A percentile compares a stretch with the other conserved stretches of the same genome.
Evolutionary conservation across 1,140 invertebrate genomes (phyloP).

Genomic region (Penaeus japonicus): DNA sequence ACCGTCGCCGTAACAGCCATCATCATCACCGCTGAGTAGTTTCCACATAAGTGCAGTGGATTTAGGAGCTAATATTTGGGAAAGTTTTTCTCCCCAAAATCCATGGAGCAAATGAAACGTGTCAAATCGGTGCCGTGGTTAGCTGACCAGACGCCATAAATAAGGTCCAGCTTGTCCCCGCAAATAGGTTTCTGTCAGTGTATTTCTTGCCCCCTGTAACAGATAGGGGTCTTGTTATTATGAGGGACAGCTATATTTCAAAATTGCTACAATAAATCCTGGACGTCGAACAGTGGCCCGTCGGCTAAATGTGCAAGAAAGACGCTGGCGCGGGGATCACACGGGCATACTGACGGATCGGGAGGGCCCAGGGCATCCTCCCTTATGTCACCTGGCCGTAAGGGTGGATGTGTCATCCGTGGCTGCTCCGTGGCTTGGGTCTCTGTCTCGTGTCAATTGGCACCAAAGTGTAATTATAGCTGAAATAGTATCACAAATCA

Average conservation of each 20-base stretch:
- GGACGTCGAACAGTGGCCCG: constrained; percentile 53
- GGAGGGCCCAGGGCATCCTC: neutral
- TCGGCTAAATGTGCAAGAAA: constrained; percentile 58
- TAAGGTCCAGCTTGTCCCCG: constrained; percentile 51
- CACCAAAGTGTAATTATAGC: constrained; percentile 57
- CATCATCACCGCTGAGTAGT: too few relatives aligned
- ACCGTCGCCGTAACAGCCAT: too few relatives aligned
- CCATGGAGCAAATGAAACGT: constrained; percentile 57
- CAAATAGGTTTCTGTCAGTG: constrained; percentile 59
- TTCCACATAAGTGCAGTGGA: too few relatives aligned
- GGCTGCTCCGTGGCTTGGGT: constrained; percentile 17
- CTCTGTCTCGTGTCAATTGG: constrained; percentile 51
- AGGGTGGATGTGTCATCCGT: neutral
- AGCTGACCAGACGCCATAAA: constrained; percentile 57
- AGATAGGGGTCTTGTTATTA: constrained; percentile 58
- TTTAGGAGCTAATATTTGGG: constrained; percentile 39
- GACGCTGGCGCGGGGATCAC: constrained; percentile 20
- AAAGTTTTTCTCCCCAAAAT: constrained; percentile 40
- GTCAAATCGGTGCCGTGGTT: constrained; percentile 47
- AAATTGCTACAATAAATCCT: constrained; percentile 58
- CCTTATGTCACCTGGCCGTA: constrained; percentile 9
- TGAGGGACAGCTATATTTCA: constrained; percentile 59
- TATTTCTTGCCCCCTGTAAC: constrained; percentile 58
- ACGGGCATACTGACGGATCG: constrained; percentile 42
- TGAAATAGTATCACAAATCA: constrained; percentile 59